Conservation (phyloP, 2,888 invertebrate genomes). For the Hirtodrosophila confusa region DNA sequence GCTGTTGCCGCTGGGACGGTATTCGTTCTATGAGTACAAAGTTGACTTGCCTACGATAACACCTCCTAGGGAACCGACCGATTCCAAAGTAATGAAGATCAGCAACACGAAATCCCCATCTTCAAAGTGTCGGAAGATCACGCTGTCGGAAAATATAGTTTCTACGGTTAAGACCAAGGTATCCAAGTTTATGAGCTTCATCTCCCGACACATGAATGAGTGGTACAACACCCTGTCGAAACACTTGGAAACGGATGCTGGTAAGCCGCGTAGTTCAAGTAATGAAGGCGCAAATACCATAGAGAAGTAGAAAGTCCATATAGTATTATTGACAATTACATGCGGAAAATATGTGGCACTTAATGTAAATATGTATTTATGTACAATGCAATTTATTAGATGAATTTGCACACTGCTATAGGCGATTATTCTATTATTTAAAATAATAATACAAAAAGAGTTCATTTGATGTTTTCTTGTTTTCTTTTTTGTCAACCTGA, state of each 20-base stretch:
- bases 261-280: not conserved
- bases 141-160: conserved; percentile 61
- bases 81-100: conserved; percentile 60
- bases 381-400: conserved; percentile 14
- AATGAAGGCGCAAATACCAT: conserved; percentile 41
- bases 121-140: conserved; percentile 10
- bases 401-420: conserved; percentile 2
- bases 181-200: conserved; percentile 73
- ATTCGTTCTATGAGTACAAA: conserved; percentile 58
- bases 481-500: not conserved
- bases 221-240: conserved; percentile 80
- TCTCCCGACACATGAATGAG: conserved; percentile 78
- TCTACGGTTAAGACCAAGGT: conserved; percentile 73
- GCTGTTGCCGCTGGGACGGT: conserved; percentile 50
- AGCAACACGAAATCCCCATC: not conserved
- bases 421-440: conserved; percentile 30
- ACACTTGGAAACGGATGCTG: conserved; percentile 46
- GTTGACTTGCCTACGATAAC: conserved; percentile 30
- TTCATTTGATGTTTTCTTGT: conserved; percentile 10
- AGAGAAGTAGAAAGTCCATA: conserved; percentile 10
- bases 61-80: conserved; percentile 2
- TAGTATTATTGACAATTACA: not conserved
- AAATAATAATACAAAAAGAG: conserved; percentile 29
- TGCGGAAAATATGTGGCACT: not conserved
- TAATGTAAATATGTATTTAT: conserved; percentile 66